These are phyloP conservation scores for Phaethon lepturus DNA, from an alignment of 2,113 vertebrate species.

Conservation along the genomic window DNA sequence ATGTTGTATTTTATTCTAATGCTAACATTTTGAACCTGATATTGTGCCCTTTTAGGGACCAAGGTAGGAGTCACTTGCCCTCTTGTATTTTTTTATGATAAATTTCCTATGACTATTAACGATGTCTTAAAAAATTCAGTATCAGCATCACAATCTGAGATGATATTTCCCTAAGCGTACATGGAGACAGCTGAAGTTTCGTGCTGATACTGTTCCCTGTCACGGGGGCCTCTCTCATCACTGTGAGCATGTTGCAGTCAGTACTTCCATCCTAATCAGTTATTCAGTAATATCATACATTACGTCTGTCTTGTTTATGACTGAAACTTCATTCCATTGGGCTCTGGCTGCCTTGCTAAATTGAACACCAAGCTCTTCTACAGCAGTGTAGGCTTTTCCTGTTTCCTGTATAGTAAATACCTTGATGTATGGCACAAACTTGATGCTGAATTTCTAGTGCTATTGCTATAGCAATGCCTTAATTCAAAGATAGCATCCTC, in stretches of 20 bases:
- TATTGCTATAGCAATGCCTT: neutral
- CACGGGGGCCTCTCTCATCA: rapidly evolving
- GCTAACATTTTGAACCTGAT: neutral
- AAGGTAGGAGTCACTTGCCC: neutral
- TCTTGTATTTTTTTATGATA: neutral
- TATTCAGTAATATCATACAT: neutral
- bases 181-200: neutral
- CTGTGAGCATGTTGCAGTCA: neutral
- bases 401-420: neutral
- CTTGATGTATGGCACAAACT: neutral
- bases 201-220: neutral
- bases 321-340: neutral
- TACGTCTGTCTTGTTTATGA: neutral
- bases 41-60: neutral
- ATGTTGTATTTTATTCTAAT: neutral
- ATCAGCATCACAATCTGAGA: neutral
- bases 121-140: neutral
- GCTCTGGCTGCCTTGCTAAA: neutral
- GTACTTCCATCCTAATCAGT: neutral
- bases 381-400: neutral
- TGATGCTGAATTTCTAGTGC: neutral
- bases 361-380: neutral
- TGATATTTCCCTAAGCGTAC: neutral
- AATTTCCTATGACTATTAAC: neutral
- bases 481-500: no score